Evolutionary conservation across 2,113 vertebrate species (phyloP).

Genomic region (Pseudois nayaur): DNA sequence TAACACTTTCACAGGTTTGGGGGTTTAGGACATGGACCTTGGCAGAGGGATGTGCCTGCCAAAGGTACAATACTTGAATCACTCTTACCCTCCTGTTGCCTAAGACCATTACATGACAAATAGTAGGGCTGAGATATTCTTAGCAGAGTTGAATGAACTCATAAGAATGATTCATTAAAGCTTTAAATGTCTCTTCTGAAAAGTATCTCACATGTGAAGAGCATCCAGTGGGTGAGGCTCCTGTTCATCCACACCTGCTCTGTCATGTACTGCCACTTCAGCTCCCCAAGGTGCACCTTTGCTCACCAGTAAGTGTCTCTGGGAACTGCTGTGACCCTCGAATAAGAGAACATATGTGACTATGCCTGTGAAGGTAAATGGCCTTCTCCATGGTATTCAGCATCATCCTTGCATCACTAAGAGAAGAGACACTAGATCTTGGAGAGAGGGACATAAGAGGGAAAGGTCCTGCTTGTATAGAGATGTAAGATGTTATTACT

Average conservation of each 20-base stretch:
- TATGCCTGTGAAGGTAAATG: neutral
- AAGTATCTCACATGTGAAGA: neutral
- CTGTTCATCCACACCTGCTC: neutral
- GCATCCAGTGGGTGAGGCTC: neutral
- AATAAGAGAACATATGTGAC: neutral
- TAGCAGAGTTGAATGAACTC: neutral
- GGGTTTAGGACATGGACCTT: neutral
- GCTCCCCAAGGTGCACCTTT: neutral
- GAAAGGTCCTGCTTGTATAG: neutral
- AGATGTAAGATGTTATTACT: neutral
- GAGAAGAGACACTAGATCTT: neutral
- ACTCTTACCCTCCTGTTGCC: neutral
- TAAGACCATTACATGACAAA: neutral
- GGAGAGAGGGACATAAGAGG: neutral
- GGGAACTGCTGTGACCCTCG: neutral
- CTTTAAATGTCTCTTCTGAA: neutral
- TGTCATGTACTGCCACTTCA: neutral
- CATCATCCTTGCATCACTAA: neutral
- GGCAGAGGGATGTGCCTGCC: neutral
- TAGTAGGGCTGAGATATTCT: neutral
- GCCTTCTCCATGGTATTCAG: neutral
- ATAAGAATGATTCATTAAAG: neutral
- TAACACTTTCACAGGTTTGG: neutral
- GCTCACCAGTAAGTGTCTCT: neutral
- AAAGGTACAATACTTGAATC: neutral